A percentile compares a stretch with the other conserved stretches of the same genome.
Conservation (phyloP, 2,797 vertebrate genomes). For the Picus viridis region DNA sequence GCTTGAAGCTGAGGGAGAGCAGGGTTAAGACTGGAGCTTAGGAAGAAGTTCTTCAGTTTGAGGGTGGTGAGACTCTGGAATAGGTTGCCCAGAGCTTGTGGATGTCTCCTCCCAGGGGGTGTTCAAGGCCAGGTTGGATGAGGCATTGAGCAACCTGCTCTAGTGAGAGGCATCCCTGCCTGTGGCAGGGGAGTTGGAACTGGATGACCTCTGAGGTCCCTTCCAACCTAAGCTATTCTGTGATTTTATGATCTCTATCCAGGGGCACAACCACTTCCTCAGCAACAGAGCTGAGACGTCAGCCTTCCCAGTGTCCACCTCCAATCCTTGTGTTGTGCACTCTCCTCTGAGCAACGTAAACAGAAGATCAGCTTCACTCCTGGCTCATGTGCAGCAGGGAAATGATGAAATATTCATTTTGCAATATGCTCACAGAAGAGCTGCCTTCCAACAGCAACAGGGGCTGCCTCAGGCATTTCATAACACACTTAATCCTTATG, state of each 20-base stretch:
- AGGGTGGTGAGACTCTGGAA: no score
- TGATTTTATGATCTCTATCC: not conserved
- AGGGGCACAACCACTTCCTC: not conserved
- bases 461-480: not conserved
- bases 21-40: no score
- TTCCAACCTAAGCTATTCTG: no score
- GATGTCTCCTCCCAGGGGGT: no score
- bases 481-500: not conserved
- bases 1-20: no score
- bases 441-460: not conserved
- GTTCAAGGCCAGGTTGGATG: no score
- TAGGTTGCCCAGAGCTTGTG: no score
- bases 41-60: no score
- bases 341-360: not conserved
- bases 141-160: no score
- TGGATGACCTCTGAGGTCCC: no score
- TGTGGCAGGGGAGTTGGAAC: no score
- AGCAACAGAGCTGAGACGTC: rapidly evolving
- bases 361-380: not conserved
- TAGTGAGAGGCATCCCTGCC: no score
- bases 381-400: not conserved
- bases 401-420: not conserved
- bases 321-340: not conserved
- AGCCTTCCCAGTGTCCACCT: not conserved
- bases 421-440: not conserved